A percentile compares a stretch with the other conserved stretches of the same genome.
These are phyloP conservation scores for Pogonus chalceus DNA, from an alignment of 1,140 invertebrate genomes.

Conservation along the genomic window DNA sequence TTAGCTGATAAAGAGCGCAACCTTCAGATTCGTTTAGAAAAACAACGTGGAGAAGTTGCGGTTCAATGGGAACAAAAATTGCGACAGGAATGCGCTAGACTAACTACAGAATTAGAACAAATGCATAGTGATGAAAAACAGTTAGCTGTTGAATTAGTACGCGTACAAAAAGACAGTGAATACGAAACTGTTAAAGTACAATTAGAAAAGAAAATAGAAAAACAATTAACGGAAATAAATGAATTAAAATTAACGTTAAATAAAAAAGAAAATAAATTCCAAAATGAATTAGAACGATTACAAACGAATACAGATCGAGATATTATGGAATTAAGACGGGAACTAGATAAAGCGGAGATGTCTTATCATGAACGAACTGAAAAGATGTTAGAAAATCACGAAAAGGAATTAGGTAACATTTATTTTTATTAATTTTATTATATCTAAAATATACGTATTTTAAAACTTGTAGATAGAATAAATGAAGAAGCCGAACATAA, in stretches of 20 bases:
- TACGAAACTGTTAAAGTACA: slow-evolving; percentile 38
- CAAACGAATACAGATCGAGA: slow-evolving; percentile 44
- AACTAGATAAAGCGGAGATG: slow-evolving; percentile 46
- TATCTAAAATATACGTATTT: slow-evolving; percentile 4
- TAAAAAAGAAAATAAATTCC: slow-evolving; percentile 43
- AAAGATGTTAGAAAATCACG: slow-evolving; percentile 43
- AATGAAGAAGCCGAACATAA: slow-evolving; percentile 32
- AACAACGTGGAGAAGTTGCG: slow-evolving; percentile 45
- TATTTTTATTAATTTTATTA: slow-evolving; percentile 9
- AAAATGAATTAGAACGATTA: slow-evolving; percentile 42
- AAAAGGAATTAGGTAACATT: slow-evolving; percentile 46
- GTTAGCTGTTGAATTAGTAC: slow-evolving; percentile 41
- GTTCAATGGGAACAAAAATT: slow-evolving; percentile 44
- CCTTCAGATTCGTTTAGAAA: slow-evolving; percentile 40
- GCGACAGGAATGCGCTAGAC: slow-evolving; percentile 36
- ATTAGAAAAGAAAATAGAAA: slow-evolving; percentile 43
- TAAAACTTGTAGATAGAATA: slow-evolving; percentile 28
- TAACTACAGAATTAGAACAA: slow-evolving; percentile 49
- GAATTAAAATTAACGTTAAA: slow-evolving; percentile 42
- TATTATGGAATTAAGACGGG: slow-evolving; percentile 42
- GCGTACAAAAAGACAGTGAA: slow-evolving; percentile 40
- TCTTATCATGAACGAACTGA: slow-evolving; percentile 45
- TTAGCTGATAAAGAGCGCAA: slow-evolving; percentile 43
- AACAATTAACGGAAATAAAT: slow-evolving; percentile 44
- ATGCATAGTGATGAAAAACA: slow-evolving; percentile 49